Conservation (phyloP, 2,797 vertebrate genomes). For the Rhincodon typus region DNA sequence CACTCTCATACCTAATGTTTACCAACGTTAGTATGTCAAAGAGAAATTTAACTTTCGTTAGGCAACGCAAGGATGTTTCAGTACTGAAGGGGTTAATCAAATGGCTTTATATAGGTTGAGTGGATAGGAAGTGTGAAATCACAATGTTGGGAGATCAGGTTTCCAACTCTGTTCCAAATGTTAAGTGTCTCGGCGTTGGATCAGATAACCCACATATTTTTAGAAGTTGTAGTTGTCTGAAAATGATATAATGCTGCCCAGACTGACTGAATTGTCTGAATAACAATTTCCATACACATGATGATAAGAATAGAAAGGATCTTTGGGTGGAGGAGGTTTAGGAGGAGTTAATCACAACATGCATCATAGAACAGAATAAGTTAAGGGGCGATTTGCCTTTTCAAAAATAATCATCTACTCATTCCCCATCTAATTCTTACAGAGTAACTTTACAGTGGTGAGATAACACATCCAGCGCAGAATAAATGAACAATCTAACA, state of each 20-base stretch:
- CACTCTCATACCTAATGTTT: not conserved
- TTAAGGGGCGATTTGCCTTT: not conserved
- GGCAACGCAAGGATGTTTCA: not conserved
- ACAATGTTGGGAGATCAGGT: too few species aligned
- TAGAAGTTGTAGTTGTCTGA: not conserved
- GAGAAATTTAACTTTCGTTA: not conserved
- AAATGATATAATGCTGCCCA: slow-evolving; percentile 1
- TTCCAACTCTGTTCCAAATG: not conserved
- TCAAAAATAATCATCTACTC: not conserved
- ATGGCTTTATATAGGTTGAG: slow-evolving; percentile 15
- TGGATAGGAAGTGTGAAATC: slow-evolving; percentile 32
- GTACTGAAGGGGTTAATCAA: slow-evolving; percentile 25
- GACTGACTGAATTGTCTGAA: not conserved
- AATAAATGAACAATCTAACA: not conserved
- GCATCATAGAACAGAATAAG: not conserved
- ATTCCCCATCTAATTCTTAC: not conserved
- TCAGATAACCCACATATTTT: slow-evolving; percentile 2
- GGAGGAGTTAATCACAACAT: not conserved
- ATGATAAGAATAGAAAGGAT: not conserved
- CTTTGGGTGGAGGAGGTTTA: not conserved
- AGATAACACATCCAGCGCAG: not conserved
- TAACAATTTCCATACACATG: slow-evolving; percentile 19
- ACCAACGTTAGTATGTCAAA: not conserved
- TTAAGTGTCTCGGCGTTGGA: not conserved
- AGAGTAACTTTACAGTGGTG: not conserved